A percentile compares a stretch with the other conserved stretches of the same genome.
phyloP scores from a whole-genome alignment of 2,888 invertebrate species.

The Raillietiella orientalis region DNA sequence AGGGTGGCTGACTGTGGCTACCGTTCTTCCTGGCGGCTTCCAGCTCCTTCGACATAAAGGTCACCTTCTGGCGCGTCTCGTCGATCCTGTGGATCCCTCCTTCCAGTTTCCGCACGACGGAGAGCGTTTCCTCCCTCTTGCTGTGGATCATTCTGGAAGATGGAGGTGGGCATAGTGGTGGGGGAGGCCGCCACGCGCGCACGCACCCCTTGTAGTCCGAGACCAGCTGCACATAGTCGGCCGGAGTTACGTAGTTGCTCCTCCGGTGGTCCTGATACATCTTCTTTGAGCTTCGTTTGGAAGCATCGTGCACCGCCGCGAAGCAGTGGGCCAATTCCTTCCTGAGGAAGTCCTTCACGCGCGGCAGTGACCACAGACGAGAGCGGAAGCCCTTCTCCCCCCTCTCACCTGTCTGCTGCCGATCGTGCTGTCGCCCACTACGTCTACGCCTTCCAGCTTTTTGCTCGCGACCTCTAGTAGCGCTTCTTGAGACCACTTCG shows the following conservation, averaged over 20 bases:
- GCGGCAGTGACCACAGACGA: too few relatives aligned
- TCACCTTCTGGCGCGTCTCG: conserved; percentile 46
- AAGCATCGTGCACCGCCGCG: conserved; percentile 47
- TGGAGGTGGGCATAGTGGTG: too few relatives aligned
- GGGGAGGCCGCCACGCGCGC: too few relatives aligned
- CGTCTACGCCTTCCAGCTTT: conserved; percentile 34
- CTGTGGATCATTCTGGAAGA: conserved; percentile 32
- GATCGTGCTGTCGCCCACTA: too few relatives aligned
- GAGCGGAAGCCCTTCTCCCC: too few relatives aligned
- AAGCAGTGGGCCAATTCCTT: conserved; percentile 35
- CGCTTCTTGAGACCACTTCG: conserved; percentile 59
- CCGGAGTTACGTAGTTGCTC: conserved; percentile 59
- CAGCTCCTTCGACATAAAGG: conserved; percentile 48
- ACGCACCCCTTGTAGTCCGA: conserved; percentile 42
- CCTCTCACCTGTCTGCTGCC: too few relatives aligned
- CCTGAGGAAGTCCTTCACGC: conserved; percentile 22
- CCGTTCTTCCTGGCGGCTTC: conserved; percentile 30
- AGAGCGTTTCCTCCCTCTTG: conserved; percentile 33
- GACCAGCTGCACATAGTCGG: conserved; percentile 55
- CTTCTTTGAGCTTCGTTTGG: conserved; percentile 28
- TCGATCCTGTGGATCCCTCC: conserved; percentile 59
- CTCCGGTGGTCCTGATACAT: conserved; percentile 47
- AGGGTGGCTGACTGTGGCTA: too few relatives aligned
- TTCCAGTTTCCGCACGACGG: conserved; percentile 39
- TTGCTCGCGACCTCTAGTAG: conserved; percentile 59